These are phyloP conservation scores for Xyliphius kryptos DNA, from an alignment of 2,113 vertebrate species.

Conservation along the genomic window DNA sequence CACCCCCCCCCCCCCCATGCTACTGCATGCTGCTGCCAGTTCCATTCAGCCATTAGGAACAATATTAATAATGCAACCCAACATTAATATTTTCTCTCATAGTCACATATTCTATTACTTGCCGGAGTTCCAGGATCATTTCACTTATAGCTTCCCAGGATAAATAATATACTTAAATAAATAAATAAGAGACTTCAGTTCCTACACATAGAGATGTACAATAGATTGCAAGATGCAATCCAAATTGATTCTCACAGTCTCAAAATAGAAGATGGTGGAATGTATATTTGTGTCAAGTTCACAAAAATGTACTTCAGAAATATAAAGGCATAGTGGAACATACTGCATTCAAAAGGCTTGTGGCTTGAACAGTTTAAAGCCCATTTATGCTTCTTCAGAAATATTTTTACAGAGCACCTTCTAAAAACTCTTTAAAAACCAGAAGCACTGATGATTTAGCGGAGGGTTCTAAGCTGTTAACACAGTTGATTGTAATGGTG, in stretches of 20 bases:
- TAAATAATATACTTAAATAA: not conserved
- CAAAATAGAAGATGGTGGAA: constrained; percentile 20
- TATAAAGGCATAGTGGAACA: constrained; percentile 3
- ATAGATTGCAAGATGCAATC: constrained; percentile 11
- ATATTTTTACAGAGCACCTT: not conserved
- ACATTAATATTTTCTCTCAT: constrained; percentile 3
- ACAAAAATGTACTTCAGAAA: constrained; percentile 8
- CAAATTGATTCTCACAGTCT: constrained; percentile 9
- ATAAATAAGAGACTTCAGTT: constrained; percentile 1
- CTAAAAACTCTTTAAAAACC: not conserved
- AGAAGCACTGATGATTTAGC: not conserved
- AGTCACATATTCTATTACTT: not conserved
- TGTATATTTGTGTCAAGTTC: constrained; percentile 25
- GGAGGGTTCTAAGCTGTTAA: not conserved
- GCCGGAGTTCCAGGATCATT: not conserved
- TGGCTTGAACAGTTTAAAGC: not conserved
- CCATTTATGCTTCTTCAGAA: not conserved
- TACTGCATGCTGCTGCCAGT: constrained; percentile 15
- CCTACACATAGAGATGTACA: not conserved
- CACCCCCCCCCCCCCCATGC: constrained; percentile 1
- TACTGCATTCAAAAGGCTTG: not conserved
- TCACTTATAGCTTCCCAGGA: not conserved
- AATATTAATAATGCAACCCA: constrained; percentile 13
- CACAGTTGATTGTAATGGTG: not conserved
- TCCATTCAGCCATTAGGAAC: not conserved